Base-by-base conservation (phyloP, 2,113 vertebrate genomes). In the Labeo rohita region DNA sequence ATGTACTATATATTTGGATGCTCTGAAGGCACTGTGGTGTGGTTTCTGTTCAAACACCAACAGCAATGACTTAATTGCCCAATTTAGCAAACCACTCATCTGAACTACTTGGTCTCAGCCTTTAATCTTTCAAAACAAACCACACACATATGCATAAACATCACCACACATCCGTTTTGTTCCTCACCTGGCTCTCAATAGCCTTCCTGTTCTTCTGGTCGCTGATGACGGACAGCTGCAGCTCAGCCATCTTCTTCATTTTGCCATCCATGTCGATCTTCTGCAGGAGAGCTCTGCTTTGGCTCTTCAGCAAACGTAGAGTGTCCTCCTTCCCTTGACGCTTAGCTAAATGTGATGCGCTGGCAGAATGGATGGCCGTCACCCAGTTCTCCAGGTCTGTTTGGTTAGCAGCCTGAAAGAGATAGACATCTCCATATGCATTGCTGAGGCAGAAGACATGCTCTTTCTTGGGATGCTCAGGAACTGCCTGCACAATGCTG, bases 361-460 rank as follows among this genome's bases (percentile, higher is more conserved):
- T 96, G 1, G 97, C 96, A 2, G 97, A 97, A 83, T 97, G 97
- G 50, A 97, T 93, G 75, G 96, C 96, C 0, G 96, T 97, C 89
- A 97, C 93, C 97, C 97, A 97, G 90, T 97, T 97, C 89, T 97
- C 96, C 89, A 97, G 92, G 65, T 97, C 97, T 0, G 96, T 96
- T 89, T 97, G 97, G 91, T 95, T 97, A 2, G 93, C 95, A 0
- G 97, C 96, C 97, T 99, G 98, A 91, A 99, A 96, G 47, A 98
- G 92, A 93, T 96, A 96, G 89, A 98, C 97, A 28, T 98, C 97
- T 74, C 97, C 97, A 7, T 96, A 95, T 59, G 96, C 93, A 91
- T 98, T 98, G 94, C 98, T 99, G 79, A 99, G 96, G 84, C 98
- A 99, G 94, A 99, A 98, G 34, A 99, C 96, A 0, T 97, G 94